Conservation (phyloP, 2,797 vertebrate genomes). For the Pristis pectinata region DNA sequence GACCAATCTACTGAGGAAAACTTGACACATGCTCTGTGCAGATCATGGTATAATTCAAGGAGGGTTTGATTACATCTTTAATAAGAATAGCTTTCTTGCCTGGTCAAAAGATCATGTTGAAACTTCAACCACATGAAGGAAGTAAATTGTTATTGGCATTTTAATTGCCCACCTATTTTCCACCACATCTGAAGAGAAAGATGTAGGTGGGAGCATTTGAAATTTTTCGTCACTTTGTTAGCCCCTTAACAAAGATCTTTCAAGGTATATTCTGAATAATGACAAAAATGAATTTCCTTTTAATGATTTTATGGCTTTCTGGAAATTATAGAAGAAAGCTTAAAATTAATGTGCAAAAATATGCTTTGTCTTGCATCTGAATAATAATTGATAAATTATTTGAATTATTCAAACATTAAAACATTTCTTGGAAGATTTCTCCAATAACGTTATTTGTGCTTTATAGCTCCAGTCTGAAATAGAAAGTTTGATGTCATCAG, state of each 20-base stretch:
- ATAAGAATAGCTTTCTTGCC: background rate
- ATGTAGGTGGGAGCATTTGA: background rate
- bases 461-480: conserved; percentile 67
- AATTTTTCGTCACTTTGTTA: background rate
- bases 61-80: background rate
- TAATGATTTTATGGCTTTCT: background rate
- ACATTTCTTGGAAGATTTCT: background rate
- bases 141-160: background rate
- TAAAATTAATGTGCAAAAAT: background rate
- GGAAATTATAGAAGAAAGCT: background rate
- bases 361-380: background rate
- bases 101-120: background rate
- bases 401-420: background rate
- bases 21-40: no score
- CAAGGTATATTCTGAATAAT: background rate
- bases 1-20: no score
- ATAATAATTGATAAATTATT: background rate
- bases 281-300: background rate
- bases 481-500: conserved; percentile 57
- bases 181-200: background rate
- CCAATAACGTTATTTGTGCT: conserved; percentile 21
- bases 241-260: background rate
- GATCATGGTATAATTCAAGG: no score
- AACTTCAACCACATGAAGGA: background rate
- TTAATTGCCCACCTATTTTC: background rate